Conservation (phyloP, 2,113 vertebrate genomes). For the Garra rufa region DNA sequence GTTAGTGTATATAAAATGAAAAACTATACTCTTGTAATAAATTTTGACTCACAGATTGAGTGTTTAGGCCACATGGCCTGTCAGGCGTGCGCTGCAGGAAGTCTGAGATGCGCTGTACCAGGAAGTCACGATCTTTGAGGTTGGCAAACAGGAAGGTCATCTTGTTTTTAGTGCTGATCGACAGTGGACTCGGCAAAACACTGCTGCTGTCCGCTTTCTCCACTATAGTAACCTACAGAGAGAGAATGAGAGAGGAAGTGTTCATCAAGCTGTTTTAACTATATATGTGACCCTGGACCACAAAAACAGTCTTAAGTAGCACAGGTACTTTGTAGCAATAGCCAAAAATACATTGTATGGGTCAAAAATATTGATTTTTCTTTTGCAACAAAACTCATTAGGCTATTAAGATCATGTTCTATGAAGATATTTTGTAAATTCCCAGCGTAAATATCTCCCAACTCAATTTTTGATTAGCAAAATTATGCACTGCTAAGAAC, state of each 20-base stretch:
- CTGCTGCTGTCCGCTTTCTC: slow-evolving; percentile 97
- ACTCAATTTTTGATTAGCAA: too few species aligned
- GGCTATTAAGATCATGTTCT: too few species aligned
- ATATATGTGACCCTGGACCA: too few species aligned
- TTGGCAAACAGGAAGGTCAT: slow-evolving; percentile 98
- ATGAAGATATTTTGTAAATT: too few species aligned
- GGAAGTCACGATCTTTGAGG: slow-evolving; percentile 93
- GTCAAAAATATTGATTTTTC: too few species aligned
- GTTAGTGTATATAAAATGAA: neutral
- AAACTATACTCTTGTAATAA: neutral
- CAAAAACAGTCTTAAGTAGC: too few species aligned
- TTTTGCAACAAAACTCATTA: too few species aligned
- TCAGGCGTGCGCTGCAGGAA: slow-evolving; percentile 93
- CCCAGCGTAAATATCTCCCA: too few species aligned
- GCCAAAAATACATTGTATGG: too few species aligned
- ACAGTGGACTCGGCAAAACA: slow-evolving; percentile 92
- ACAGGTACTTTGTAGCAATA: too few species aligned
- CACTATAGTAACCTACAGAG: slow-evolving; percentile 89
- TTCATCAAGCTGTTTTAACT: neutral
- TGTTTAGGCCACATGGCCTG: slow-evolving; percentile 68
- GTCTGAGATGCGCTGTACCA: slow-evolving; percentile 96
- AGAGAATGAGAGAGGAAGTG: neutral
- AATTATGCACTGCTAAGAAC: too few species aligned
- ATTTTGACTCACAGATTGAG: slow-evolving; percentile 60
- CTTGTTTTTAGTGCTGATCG: slow-evolving; percentile 97